Conservation (phyloP, 2,113 vertebrate species). For the Mohoua ochrocephala region DNA sequence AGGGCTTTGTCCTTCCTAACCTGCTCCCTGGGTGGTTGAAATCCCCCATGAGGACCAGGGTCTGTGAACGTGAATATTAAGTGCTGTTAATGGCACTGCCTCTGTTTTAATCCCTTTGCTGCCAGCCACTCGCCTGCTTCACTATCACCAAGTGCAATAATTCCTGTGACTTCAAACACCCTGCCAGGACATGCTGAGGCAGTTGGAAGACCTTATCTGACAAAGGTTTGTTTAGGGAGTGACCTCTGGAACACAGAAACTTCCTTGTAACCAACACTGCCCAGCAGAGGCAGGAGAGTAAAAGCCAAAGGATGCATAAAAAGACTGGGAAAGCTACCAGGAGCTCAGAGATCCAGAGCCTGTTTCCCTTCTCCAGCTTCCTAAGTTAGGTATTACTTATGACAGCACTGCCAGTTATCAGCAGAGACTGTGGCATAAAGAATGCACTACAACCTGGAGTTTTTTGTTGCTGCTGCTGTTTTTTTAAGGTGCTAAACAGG, state of each 20-base stretch:
- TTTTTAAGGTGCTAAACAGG: neutral
- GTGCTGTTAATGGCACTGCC: neutral
- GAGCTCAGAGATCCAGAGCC: neutral
- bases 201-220: neutral
- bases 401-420: neutral
- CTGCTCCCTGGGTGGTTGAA: neutral
- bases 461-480: neutral
- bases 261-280: neutral
- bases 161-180: neutral
- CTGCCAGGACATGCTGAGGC: neutral
- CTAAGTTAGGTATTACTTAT: neutral
- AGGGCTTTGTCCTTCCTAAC: neutral
- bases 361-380: neutral
- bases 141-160: neutral
- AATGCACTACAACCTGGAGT: neutral
- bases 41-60: neutral
- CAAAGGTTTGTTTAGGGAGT: neutral
- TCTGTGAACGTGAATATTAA: accelerated
- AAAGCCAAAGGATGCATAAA: neutral
- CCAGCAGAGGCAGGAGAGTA: neutral
- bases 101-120: neutral
- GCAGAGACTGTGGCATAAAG: neutral
- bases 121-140: neutral
- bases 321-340: neutral
- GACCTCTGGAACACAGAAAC: neutral